Percentiles rank a stretch among this genome's conserved stretches.
phyloP scores from a whole-genome alignment of 2,888 invertebrate species.

The Microplitis manilae region DNA sequence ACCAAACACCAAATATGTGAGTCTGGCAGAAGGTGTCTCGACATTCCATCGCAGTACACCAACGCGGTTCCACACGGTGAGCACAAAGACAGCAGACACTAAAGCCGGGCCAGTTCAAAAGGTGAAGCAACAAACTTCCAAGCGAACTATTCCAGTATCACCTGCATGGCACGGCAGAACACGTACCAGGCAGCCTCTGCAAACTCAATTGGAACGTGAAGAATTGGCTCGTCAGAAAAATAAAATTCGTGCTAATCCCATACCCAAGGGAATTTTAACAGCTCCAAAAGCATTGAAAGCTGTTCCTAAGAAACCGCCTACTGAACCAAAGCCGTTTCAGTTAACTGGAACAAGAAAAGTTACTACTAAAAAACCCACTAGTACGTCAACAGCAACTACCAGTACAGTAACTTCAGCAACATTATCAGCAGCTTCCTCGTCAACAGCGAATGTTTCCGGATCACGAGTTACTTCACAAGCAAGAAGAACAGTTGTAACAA shows the following conservation, averaged over 20 bases:
- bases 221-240: constrained; percentile 73
- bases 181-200: constrained; percentile 74
- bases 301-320: constrained; percentile 74
- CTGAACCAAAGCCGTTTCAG: constrained; percentile 79
- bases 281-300: constrained; percentile 69
- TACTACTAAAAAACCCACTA: not conserved
- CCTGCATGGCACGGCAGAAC: constrained; percentile 61
- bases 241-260: constrained; percentile 79
- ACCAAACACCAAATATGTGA: constrained; percentile 66
- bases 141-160: constrained; percentile 61
- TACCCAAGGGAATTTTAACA: constrained; percentile 76
- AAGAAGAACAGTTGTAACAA: constrained; percentile 51
- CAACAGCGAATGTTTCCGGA: not conserved
- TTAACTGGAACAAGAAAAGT: constrained; percentile 73
- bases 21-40: constrained; percentile 74
- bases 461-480: constrained; percentile 14
- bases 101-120: constrained; percentile 55
- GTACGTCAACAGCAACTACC: not conserved
- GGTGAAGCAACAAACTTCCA: constrained; percentile 51
- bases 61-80: constrained; percentile 72
- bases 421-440: constrained; percentile 4
- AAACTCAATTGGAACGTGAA: constrained; percentile 77
- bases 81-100: constrained; percentile 58
- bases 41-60: constrained; percentile 75
- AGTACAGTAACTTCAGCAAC: not conserved